Evolutionary conservation across 1,140 invertebrate species (phyloP).

Genomic region (Lordiphosa stackelbergi): DNA sequence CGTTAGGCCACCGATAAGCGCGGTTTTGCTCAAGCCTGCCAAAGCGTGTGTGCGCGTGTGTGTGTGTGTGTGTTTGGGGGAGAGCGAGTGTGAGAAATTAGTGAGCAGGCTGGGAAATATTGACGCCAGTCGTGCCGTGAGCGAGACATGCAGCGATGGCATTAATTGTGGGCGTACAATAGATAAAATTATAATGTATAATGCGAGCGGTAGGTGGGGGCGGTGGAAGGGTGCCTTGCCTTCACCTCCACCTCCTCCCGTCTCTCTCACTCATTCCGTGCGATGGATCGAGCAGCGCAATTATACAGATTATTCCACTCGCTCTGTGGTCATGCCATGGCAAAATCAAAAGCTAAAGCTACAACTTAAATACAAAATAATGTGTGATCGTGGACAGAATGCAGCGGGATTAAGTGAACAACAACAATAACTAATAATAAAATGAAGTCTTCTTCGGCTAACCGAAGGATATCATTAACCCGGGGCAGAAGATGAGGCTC

Average conservation of each 20-base stretch:
- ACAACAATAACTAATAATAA: conserved; percentile 6
- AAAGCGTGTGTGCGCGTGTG: conserved; percentile 21
- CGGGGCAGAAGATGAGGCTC: conserved; percentile 1
- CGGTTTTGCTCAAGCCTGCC: conserved; percentile 87
- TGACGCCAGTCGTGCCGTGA: conserved; percentile 13
- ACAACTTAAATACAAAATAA: conserved; percentile 12
- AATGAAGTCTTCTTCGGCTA: conserved; percentile 8
- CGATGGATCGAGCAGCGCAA: conserved; percentile 27
- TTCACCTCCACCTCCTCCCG: neutral
- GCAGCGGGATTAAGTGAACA: neutral
- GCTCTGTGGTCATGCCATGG: conserved; percentile 74
- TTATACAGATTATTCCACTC: conserved; percentile 76
- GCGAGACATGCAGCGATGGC: conserved; percentile 35
- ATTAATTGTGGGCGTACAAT: conserved; percentile 65
- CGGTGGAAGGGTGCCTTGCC: no score
- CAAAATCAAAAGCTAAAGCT: conserved; percentile 5
- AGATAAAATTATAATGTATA: conserved; percentile 55
- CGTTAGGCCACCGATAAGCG: conserved; percentile 84
- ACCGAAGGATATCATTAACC: conserved; percentile 16
- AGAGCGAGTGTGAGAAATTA: conserved; percentile 66
- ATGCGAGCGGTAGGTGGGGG: conserved; percentile 15
- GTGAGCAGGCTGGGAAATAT: conserved; percentile 34
- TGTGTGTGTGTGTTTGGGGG: conserved; percentile 2
- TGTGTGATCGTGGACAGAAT: conserved; percentile 15
- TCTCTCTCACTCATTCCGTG: conserved; percentile 1